A percentile compares a stretch with the other conserved stretches of the same genome.
These are phyloP conservation scores for Promerops cafer DNA, from an alignment of 2,113 vertebrate species.

Conservation along the genomic window DNA sequence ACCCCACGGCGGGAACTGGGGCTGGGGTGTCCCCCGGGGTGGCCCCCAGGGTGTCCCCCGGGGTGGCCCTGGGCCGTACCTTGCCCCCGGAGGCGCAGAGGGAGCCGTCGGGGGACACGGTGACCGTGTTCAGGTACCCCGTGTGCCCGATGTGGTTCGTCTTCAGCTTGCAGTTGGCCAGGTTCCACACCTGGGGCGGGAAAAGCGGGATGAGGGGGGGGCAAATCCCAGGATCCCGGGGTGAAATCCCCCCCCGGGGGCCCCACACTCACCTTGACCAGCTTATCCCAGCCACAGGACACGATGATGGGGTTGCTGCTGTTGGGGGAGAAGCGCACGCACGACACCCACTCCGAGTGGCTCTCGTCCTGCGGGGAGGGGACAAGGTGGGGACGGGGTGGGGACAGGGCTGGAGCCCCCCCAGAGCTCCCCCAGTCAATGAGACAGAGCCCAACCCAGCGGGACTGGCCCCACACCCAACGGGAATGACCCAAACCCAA, in stretches of 20 bases:
- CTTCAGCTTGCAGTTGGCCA: constrained; percentile 98
- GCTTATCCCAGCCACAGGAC: constrained; percentile 96
- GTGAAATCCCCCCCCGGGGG: no score
- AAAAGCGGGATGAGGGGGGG: fast-evolving
- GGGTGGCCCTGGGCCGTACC: constrained; percentile 52
- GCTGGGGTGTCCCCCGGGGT: no score
- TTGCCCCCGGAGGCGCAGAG: constrained; percentile 96
- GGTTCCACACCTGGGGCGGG: constrained; percentile 85
- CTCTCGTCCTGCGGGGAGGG: constrained; percentile 85
- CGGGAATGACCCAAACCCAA: fast-evolving
- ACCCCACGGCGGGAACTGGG: fast-evolving
- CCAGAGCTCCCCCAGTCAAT: fast-evolving
- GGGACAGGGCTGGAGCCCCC: background rate
- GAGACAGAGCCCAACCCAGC: no score
- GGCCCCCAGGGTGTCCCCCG: background rate
- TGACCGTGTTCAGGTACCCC: constrained; percentile 92
- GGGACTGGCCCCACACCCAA: background rate
- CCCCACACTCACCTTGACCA: constrained; percentile 83
- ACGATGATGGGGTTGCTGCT: constrained; percentile 98
- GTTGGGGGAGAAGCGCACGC: constrained; percentile 95
- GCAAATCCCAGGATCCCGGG: no score
- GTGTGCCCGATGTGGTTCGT: constrained; percentile 96
- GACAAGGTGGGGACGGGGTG: fast-evolving
- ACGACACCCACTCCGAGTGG: constrained; percentile 93
- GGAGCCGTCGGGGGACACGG: constrained; percentile 92